A percentile compares a stretch with the other conserved stretches of the same genome.
These are phyloP conservation scores for Gambusia yucatana DNA, from an alignment of 2,797 vertebrate genomes.

Conservation along the genomic window DNA sequence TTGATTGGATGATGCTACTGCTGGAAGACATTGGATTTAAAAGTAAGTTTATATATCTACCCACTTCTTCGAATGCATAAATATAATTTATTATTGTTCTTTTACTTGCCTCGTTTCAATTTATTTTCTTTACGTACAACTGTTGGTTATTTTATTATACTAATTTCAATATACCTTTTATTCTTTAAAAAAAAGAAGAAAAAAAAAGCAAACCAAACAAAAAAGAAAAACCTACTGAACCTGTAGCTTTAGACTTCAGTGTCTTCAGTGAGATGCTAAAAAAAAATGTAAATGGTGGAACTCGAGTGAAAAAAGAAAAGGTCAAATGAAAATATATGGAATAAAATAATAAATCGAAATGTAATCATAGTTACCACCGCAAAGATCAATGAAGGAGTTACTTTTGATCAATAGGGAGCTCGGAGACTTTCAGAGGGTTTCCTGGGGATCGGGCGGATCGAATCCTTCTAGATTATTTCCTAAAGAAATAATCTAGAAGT, in stretches of 20 bases:
- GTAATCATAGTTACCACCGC: conserved; percentile 2
- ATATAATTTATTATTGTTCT: too few species aligned
- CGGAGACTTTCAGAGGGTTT: conserved; percentile 15
- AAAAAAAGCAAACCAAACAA: too few species aligned
- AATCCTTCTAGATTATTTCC: conserved; percentile 10
- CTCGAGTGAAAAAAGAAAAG: not conserved
- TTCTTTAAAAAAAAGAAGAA: too few species aligned
- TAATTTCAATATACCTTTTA: too few species aligned
- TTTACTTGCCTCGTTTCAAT: too few species aligned
- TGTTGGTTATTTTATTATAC: too few species aligned
- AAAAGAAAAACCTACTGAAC: too few species aligned
- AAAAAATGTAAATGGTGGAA: not conserved
- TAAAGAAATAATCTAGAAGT: conserved; percentile 20
- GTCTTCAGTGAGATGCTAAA: conserved; percentile 2
- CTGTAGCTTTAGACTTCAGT: not conserved
- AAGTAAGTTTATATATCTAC: too few species aligned
- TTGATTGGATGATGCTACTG: too few species aligned
- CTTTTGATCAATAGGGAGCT: conserved; percentile 27
- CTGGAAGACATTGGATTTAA: too few species aligned
- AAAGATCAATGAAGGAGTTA: conserved; percentile 29
- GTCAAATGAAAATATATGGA: not conserved
- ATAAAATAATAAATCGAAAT: conserved; percentile 17
- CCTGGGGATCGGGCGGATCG: conserved; percentile 11
- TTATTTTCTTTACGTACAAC: too few species aligned
- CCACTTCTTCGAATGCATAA: too few species aligned